Percentiles rank a stretch among this genome's conserved stretches.
phyloP scores from a whole-genome alignment of 2,888 invertebrate genomes.

The Andrena bicolor region DNA sequence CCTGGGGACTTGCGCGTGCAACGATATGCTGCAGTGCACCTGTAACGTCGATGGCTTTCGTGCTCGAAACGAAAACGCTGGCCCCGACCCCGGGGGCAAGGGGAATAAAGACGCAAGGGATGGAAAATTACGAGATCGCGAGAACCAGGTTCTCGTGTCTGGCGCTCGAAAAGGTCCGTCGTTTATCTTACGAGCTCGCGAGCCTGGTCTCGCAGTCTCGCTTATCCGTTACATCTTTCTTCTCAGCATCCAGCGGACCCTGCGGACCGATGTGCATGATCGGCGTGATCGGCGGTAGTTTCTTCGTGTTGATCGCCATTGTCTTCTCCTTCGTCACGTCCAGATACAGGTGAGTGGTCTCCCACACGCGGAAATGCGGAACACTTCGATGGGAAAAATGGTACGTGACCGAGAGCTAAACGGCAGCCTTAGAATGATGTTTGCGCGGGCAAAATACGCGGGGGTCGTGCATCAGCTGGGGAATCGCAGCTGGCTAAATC shows the following conservation, averaged over 20 bases:
- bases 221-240: background rate
- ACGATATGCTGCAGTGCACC: conserved; percentile 84
- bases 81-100: background rate
- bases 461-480: conserved; percentile 55
- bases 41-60: conserved; percentile 81
- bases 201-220: no score
- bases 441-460: background rate
- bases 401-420: background rate
- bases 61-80: conserved; percentile 48
- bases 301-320: conserved; percentile 82
- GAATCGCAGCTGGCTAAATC: conserved; percentile 40
- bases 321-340: conserved; percentile 78
- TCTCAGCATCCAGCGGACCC: conserved; percentile 74
- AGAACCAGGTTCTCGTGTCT: conserved; percentile 68
- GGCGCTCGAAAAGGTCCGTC: conserved; percentile 79
- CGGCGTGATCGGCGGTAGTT: conserved; percentile 84
- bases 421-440: conserved; percentile 3
- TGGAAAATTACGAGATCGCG: conserved; percentile 70
- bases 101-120: conserved; percentile 56
- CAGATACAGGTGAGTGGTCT: conserved; percentile 77
- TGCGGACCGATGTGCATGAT: conserved; percentile 86
- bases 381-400: background rate
- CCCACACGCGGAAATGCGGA: background rate
- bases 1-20: conserved; percentile 86
- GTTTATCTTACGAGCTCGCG: background rate